Evolutionary conservation across 2,797 vertebrate genomes (phyloP), one percentile per base, ranked within the genome.

Genomic region (Tenualosa thibaudeaui): DNA sequence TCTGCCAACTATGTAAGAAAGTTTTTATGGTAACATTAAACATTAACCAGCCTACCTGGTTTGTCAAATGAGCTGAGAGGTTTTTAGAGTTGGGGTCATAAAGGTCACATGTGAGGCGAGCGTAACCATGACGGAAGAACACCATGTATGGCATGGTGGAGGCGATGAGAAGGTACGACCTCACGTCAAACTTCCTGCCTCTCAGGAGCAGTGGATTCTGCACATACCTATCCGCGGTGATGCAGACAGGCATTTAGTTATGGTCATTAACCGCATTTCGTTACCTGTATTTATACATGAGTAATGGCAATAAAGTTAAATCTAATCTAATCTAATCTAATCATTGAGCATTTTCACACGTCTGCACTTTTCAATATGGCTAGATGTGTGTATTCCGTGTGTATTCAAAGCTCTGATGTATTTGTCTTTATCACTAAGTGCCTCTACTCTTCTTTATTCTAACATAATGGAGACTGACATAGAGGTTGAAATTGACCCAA

Each of bases 121-220:
- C 93, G 0, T 98, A 98, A 82, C 98, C 98, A 0, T 97, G 97
- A 81, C 95, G 92, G n/a, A 98, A 98, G 89, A 97, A 97, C 31
- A 97, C 90, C 94, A 97, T 89, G 81, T 94, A 96, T 0, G 97
- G 97, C 1, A 87, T 82, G 0, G 96, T 93, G 85, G 96, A 97
- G 91, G 97, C 96, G 0, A 97, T 95, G 54, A 98, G 94, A 19
- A 98, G 94, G 89, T 96, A 97, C 0, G 96, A 96, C 0, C 96
- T 94, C 85, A 97, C 96, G 0, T 98, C 97, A 81, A 96, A 98
- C 92, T 98, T 97, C 88, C 94, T 97, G 12, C 96, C 96, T 0
- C 95, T 94, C 50, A 98, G 91, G 3, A 98, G 96, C 91, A 98
- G 93, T 0, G 97, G 97, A 24, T 92, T 96, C 86, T 94, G 92